These are phyloP conservation scores for Hapalemur alaotrensis DNA, from an alignment of 2,797 vertebrate species.

Conservation along the genomic window DNA sequence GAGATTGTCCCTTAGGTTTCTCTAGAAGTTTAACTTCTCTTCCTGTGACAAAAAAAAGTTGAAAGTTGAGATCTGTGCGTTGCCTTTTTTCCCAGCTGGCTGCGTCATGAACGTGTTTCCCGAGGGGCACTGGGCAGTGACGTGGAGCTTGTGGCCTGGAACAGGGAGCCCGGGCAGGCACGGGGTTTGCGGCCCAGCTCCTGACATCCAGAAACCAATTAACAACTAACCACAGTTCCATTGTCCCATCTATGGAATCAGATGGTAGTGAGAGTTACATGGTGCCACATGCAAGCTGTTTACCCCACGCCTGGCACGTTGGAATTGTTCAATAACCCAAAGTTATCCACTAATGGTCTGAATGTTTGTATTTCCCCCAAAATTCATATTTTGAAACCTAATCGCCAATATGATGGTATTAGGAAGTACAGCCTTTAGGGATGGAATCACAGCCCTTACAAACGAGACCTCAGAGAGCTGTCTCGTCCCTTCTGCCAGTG, in stretches of 20 bases:
- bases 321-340: neutral
- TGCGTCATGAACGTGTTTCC: neutral
- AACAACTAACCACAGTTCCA: neutral
- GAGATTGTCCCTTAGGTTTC: conserved; percentile 61
- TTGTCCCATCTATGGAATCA: conserved; percentile 6
- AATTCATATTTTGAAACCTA: neutral
- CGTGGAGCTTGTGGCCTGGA: neutral
- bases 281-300: neutral
- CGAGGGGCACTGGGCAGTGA: rapidly evolving
- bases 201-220: neutral
- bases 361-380: neutral
- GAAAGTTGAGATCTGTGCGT: neutral
- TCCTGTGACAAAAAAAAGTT: conserved; percentile 77
- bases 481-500: neutral
- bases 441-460: no score
- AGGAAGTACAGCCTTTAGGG: neutral
- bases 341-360: neutral
- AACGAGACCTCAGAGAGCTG: neutral
- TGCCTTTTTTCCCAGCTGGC: neutral
- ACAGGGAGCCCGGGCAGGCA: neutral
- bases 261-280: neutral
- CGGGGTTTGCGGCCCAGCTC: neutral
- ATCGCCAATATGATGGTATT: neutral
- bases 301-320: neutral
- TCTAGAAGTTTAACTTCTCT: conserved; percentile 64